Percentiles rank a stretch among this genome's conserved stretches.
phyloP scores from a whole-genome alignment of 2,113 vertebrate genomes.

The Climacteris rufus region DNA sequence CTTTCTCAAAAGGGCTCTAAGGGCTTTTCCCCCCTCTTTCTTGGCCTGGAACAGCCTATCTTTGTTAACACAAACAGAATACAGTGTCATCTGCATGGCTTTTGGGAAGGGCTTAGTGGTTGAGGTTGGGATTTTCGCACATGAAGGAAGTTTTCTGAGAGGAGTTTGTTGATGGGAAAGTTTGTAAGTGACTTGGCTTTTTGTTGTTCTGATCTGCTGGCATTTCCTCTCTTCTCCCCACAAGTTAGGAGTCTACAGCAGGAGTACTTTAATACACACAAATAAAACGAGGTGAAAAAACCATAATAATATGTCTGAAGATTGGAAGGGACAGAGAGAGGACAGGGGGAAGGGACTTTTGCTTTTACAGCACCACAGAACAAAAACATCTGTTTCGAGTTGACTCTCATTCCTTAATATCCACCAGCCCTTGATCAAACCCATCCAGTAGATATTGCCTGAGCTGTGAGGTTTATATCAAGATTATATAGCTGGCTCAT shows the following conservation, averaged over 20 bases:
- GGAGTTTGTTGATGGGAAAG: neutral
- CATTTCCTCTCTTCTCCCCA: neutral
- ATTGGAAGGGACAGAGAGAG: neutral
- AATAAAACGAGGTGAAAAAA: neutral
- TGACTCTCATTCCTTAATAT: neutral
- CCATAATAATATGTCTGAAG: neutral
- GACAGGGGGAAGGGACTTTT: neutral
- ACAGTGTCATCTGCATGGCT: neutral
- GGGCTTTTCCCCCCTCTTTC: fast-evolving
- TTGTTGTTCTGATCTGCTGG: neutral
- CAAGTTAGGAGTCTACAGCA: neutral
- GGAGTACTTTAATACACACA: neutral
- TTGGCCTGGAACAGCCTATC: neutral
- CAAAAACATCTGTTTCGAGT: neutral
- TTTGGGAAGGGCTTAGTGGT: neutral
- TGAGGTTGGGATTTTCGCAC: neutral
- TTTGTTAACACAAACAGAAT: neutral
- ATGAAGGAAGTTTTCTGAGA: neutral
- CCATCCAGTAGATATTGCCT: neutral
- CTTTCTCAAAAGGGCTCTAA: neutral
- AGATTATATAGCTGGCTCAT: neutral
- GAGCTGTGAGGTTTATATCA: neutral
- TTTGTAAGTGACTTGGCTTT: neutral
- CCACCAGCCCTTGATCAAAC: neutral
- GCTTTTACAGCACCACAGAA: neutral